Base-by-base conservation (phyloP, 2,888 invertebrate species). In the Drosophila hamatofila region DNA sequence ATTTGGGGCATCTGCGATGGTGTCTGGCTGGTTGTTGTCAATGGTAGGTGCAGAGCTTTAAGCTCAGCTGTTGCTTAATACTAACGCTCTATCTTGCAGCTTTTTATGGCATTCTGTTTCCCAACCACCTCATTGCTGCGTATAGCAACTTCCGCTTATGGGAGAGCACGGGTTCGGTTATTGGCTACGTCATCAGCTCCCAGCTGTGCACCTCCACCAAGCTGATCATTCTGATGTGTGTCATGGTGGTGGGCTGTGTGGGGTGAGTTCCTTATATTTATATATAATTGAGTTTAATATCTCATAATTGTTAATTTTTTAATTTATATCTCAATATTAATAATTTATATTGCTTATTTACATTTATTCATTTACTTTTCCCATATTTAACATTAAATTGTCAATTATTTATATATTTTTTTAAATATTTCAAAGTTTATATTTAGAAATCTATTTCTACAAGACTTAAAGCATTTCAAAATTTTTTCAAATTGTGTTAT, bases 81-180 rank as follows among this genome's bases (percentile, higher is more conserved):
- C 23, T 42, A 1, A 30, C 5, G 35, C 5, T 27, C 0, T 3
- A 2, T 12, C 1, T 51, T 72, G 12, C 92, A 97, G 97, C 97
- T 30, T 94, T 98, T 27, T 97, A 97, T 86, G 98, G 98, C 9
- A 96, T 97, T 58, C 93, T 98, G 61, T 98, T 98, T 89, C 96
- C 96, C 0, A 96, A 96, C 18, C 95, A 96, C 83, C 96, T 97
- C 87, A 98, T 98, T 90, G 97, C 98, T 0, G 97, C 97, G 0
- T 98, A 97, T 92, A 97, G 98, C 77, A 98, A 98, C 93, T 98
- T 98, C 93, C 94, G 98, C 11, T 93, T 98, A 55, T 98, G 98
- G 98, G 98, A 98, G 92, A 96, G 97, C 0, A 95, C 97, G 0
- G 98, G 98, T 57, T 97, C 98, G 67, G 97, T 97, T 16, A 94